Percentiles rank a stretch among this genome's conserved stretches.
Conservation (phyloP, 2,113 vertebrate species). For the Melospiza melodia region DNA sequence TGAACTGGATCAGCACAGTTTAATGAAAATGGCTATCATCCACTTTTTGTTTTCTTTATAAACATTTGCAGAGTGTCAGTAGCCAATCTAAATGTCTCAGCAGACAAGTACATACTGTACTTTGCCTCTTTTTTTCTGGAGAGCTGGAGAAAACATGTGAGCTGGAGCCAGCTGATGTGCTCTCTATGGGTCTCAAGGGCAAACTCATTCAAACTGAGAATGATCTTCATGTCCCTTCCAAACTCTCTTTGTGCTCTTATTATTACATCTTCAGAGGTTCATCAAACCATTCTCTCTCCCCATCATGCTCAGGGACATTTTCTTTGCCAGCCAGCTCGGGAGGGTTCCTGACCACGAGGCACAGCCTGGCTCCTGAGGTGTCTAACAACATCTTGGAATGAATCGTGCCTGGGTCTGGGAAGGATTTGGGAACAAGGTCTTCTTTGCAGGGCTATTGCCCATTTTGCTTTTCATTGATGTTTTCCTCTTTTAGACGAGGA, state of each 20-base stretch:
- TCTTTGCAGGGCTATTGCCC: neutral
- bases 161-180: constrained; percentile 76
- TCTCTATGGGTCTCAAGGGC: constrained; percentile 70
- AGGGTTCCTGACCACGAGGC: neutral
- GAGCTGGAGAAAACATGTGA: constrained; percentile 72
- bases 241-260: constrained; percentile 5
- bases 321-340: neutral
- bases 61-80: constrained; percentile 78
- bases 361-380: neutral
- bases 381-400: neutral
- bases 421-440: neutral
- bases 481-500: neutral
- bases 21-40: constrained; percentile 81
- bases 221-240: constrained; percentile 44
- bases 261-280: neutral
- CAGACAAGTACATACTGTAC: constrained; percentile 75
- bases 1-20: constrained; percentile 70
- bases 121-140: constrained; percentile 65
- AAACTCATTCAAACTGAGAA: constrained; percentile 62
- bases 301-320: neutral
- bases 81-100: constrained; percentile 83
- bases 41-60: constrained; percentile 82
- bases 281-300: neutral
- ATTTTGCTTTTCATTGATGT: neutral
- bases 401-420: neutral